Conservation (phyloP, 2,888 invertebrate genomes). For the Yponomeuta sedellus region DNA sequence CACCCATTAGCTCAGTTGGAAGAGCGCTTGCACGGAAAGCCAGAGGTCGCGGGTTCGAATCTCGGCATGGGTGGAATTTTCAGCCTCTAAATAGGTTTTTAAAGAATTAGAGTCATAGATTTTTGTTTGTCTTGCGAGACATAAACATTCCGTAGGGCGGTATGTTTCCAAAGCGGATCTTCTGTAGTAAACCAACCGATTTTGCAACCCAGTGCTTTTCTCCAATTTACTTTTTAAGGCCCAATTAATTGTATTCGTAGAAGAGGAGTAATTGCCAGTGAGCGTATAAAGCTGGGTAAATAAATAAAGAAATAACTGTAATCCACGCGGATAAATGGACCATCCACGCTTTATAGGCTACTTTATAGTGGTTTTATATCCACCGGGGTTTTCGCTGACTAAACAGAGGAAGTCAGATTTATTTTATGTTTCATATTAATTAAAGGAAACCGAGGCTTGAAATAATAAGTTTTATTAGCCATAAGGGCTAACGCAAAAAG, state of each 20-base stretch:
- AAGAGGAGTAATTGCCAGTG: neutral
- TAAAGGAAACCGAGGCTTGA: too few species aligned
- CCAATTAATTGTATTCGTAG: conserved; percentile 1
- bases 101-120: too few species aligned
- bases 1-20: too few species aligned
- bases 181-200: neutral
- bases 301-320: neutral
- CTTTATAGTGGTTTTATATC: neutral
- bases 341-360: neutral
- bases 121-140: too few species aligned
- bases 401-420: too few species aligned
- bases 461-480: too few species aligned
- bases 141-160: neutral
- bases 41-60: too few species aligned
- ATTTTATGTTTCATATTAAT: too few species aligned
- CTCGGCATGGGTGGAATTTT: too few species aligned
- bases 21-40: too few species aligned
- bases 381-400: neutral
- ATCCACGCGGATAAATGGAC: neutral
- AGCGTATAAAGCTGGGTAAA: neutral
- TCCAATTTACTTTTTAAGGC: neutral
- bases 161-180: neutral
- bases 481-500: too few species aligned
- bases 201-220: neutral
- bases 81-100: too few species aligned